Conservation (phyloP, 2,888 invertebrate species). For the Cheilosia scutellata region DNA sequence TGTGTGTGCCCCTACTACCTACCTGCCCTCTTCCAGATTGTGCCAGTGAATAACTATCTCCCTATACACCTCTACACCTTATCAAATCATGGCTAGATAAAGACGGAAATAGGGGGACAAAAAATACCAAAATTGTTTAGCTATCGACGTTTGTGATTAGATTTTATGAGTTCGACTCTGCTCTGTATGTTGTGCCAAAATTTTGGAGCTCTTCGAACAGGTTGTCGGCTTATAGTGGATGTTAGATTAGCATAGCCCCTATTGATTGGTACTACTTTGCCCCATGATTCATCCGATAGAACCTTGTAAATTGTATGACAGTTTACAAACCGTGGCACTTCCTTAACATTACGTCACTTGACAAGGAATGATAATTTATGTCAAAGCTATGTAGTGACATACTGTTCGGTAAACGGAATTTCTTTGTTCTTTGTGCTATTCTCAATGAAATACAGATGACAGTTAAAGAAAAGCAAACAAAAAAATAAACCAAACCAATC, state of each 20-base stretch:
- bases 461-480: not conserved
- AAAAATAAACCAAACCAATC: conserved; percentile 4
- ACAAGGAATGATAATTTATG: conserved; percentile 22
- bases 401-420: conserved; percentile 26
- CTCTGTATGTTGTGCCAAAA: not conserved
- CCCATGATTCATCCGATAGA: not conserved
- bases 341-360: conserved; percentile 30
- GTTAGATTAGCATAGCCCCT: not conserved
- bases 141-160: conserved; percentile 57
- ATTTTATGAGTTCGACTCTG: conserved; percentile 28
- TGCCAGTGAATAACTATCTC: conserved; percentile 16
- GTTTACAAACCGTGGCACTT: conserved; percentile 15
- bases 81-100: conserved; percentile 63
- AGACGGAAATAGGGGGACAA: conserved; percentile 27
- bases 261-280: not conserved
- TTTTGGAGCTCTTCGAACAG: conserved; percentile 11
- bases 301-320: not conserved
- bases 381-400: conserved; percentile 22
- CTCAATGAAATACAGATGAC: not conserved
- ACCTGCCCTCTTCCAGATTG: not conserved
- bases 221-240: conserved; percentile 6
- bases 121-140: conserved; percentile 33
- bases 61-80: conserved; percentile 32
- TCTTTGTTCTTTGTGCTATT: not conserved
- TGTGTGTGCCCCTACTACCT: not conserved